Base-by-base conservation (phyloP, 2,797 vertebrate species). In the Limnodromus scolopaceus region DNA sequence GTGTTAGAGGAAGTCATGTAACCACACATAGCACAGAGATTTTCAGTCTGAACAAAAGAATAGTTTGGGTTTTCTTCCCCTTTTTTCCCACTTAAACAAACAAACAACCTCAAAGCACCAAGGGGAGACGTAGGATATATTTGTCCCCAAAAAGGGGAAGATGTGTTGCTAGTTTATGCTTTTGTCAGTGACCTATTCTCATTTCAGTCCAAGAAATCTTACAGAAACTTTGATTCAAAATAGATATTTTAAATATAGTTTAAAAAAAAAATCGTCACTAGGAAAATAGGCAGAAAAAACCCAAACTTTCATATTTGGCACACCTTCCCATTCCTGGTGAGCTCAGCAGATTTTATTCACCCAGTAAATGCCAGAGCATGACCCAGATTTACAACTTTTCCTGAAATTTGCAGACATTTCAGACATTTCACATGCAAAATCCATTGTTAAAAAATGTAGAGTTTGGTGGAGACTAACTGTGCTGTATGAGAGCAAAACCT, bases 1-100 rank as follows among this genome's bases (percentile, higher is more conserved):
- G 5, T 20, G 4, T 36, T 43, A 46, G 13, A 48, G 17, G 22
- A 77, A 86, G 9, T 30, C 24, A 11, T 46, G 9, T 16, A 30
- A 48, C 17, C 25, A 70, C 28, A 65, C 11, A 53, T 0, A 24
- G 11, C 3, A 63, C 38, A 57, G 34, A 55, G 17, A 76, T 45
- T 84, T 80, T 84, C n/a, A 61, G 11, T 45, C 20, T 54, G 15
- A 6, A 45, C 19, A 71, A 71, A 83, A 53, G 2, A 85, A 43
- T 8, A 76, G 1, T 22, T 54, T 45, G 13, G 0, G 0, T 32
- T 61, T 65, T n/a, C 14, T 54, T 6, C 2, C 3, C 3, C 1
- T 13, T 72, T 84, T 74, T 27, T 27, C 16, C 6, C 20, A n/a
- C 24, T 51, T 28, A 51, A 51, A 51, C 25, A 14, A 28, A 17